phyloP scores from a whole-genome alignment of 2,888 invertebrate genomes.

The Orchesella flavescens region DNA sequence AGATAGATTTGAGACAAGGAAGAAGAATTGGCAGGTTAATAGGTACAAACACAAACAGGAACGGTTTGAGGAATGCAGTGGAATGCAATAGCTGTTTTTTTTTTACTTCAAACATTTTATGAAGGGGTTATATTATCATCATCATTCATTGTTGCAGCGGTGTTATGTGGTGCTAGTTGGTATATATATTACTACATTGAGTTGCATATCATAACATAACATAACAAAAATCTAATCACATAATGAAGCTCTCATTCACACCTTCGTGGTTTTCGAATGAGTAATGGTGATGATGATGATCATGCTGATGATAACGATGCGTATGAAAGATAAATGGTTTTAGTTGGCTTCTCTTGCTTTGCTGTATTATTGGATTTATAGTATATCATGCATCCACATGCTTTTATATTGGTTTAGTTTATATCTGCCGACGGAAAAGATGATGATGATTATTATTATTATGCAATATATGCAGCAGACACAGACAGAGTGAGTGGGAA shows the following conservation, averaged over 20 bases:
- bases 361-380: background rate
- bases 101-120: background rate
- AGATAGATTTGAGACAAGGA: background rate
- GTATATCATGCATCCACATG: background rate
- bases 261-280: slow-evolving; percentile 37
- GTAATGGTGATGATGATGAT: slow-evolving; percentile 34
- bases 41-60: background rate
- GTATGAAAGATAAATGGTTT: slow-evolving; percentile 31
- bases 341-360: background rate
- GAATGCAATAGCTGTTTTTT: slow-evolving; percentile 13
- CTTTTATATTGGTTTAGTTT: background rate
- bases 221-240: background rate
- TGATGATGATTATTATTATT: slow-evolving; percentile 28
- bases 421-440: slow-evolving; percentile 9
- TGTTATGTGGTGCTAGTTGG: too few species aligned
- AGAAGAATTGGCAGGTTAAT: slow-evolving; percentile 6
- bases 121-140: background rate
- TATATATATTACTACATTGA: background rate
- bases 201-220: background rate
- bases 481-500: slow-evolving; percentile 32
- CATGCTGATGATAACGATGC: background rate
- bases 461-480: slow-evolving; percentile 36
- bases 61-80: background rate
- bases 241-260: slow-evolving; percentile 39
- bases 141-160: too few species aligned